phyloP scores from a whole-genome alignment of 1,140 invertebrate genomes.

The Sitophilus oryzae region DNA sequence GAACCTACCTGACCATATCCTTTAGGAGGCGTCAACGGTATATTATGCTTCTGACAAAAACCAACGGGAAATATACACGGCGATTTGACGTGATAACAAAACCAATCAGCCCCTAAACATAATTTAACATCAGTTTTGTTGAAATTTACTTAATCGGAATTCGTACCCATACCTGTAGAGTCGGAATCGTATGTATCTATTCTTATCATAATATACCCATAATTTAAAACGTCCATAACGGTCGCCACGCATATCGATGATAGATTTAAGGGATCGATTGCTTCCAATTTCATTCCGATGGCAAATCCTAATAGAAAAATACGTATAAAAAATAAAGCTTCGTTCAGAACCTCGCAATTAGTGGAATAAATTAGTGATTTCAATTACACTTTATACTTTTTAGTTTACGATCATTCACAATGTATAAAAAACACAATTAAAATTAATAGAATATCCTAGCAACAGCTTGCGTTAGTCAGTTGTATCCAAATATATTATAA shows the following conservation, averaged over 20 bases:
- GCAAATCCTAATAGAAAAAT: slow-evolving; percentile 55
- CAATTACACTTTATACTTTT: too few relatives aligned
- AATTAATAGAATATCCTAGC: too few relatives aligned
- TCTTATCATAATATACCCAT: slow-evolving; percentile 93
- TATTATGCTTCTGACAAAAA: slow-evolving; percentile 78
- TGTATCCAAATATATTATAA: too few relatives aligned
- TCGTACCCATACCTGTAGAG: slow-evolving; percentile 47
- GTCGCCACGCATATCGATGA: slow-evolving; percentile 93
- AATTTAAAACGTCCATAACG: slow-evolving; percentile 85
- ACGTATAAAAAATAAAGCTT: neutral
- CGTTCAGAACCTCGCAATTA: too few relatives aligned
- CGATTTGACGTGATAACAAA: slow-evolving; percentile 91
- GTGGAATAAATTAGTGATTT: too few relatives aligned
- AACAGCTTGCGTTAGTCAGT: too few relatives aligned
- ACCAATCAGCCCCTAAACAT: slow-evolving; percentile 76
- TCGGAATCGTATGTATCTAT: slow-evolving; percentile 87
- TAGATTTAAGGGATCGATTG: slow-evolving; percentile 91
- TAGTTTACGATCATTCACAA: too few relatives aligned
- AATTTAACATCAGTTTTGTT: neutral
- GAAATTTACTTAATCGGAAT: too few relatives aligned
- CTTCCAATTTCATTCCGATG: slow-evolving; percentile 93
- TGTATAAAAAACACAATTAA: too few relatives aligned
- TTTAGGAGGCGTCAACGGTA: slow-evolving; percentile 81
- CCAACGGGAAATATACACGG: slow-evolving; percentile 94
- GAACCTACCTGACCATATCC: slow-evolving; percentile 48